Base-by-base conservation (phyloP, 64 coral and sea anemone species). In the Stylophora pistillata region DNA sequence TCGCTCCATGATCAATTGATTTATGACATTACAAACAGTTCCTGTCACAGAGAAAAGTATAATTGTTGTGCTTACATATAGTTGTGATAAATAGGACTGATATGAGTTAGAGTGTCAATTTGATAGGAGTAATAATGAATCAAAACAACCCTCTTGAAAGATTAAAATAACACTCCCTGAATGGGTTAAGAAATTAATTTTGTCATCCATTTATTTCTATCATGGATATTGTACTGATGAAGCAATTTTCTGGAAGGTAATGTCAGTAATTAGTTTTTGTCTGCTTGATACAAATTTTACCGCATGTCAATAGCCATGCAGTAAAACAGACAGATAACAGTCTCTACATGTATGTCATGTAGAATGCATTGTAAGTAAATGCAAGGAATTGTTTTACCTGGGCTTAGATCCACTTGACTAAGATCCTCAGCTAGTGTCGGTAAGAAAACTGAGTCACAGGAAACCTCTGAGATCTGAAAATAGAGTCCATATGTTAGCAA, bases 1-100 rank as follows among this genome's bases (percentile, higher is more conserved):
- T 71, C 83, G 63, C 27, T 92, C 90, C 81, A 86, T 86, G 3
- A 92, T 74, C 9, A 92, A 26, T 64, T 92, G 81, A 59, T 68
- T 92, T 72, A 92, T 86, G 11, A 84, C 60, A 37, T 84, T 70
- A 15, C 60, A 53, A 84, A 84, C 28, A 69, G 60, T 63, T 69
- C 62, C 80, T 84, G 34, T 12, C 23, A 23, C 33, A 52, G 53
- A 60, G 64, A 79, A 79, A 17, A 30, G 1, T 30, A 29, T 9
- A 58, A 76, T 17, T n/a, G n/a, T 76, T 53, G 12, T 71, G 11
- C 21, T 5, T 13, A n/a, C n/a, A n/a, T n/a, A n/a, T n/a, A 71
- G 68, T 17, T 66, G 25, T 66, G 17, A 66, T 21, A 15, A 66
- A 66, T 66, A 7, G n/a, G n/a, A n/a, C n/a, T n/a, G 14, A 66